Base-by-base conservation (phyloP, 2,888 invertebrate genomes). In the Archaeoteleia sp. region DNA sequence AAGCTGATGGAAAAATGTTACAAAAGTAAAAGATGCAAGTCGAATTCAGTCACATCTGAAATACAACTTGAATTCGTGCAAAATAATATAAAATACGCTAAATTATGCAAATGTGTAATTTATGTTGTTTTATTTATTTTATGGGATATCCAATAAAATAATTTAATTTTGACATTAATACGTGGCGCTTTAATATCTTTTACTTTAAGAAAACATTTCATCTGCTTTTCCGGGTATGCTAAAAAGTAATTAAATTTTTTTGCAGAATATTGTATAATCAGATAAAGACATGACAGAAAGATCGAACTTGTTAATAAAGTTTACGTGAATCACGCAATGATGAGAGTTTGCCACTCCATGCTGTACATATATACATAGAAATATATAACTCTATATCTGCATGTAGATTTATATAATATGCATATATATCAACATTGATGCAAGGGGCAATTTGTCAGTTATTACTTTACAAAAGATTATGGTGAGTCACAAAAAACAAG, bases 1-100 rank as follows among this genome's bases (percentile, higher is more conserved):
- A 68, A 70, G 70, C 70, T 62, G 43, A 68, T 66, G 66, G 51
- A 42, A 51, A 46, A 68, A 42, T 25, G 42, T 40, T 68, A 49
- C 54, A 68, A 58, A 60, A 55, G 30, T 30, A 55, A 30, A 57
- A 9, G 49, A 32, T 40, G 32, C 17, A 42, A 42, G 42, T 54
- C 39, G 51, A 58, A 54, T 67, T 29, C 32, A 39, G 27, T 15
- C 48, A 53, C 40, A 58, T 29, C 39, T 51, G 48, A 54, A 14
- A 13, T 5, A 35, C 6, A 6, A 7, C 8, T 5, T 12, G 14
- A 9, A 14, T 35, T 29, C 29, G 8, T 8, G 1, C 29, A 29
- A 29, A 29, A 8, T 9, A 9, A 29, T 29, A n/a, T n/a, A n/a
- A n/a, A n/a, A n/a, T n/a, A n/a, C n/a, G n/a, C n/a, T n/a, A n/a